phyloP scores from a whole-genome alignment of 2,888 invertebrate genomes.

The Cotesia congregata region DNA sequence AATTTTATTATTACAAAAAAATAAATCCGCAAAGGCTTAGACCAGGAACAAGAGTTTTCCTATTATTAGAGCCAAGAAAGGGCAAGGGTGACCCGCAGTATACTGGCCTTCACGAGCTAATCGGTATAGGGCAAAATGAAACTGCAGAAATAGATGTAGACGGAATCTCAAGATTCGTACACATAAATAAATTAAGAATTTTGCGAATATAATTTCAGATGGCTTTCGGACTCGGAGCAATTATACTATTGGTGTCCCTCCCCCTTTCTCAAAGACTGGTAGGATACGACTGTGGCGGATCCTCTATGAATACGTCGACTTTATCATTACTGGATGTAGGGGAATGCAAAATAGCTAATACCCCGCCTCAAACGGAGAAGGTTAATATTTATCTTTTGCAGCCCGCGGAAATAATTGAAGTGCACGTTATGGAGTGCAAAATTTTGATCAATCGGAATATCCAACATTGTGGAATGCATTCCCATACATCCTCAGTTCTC shows the following conservation, averaged over 20 bases:
- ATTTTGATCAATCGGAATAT: background rate
- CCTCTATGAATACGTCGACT: no score
- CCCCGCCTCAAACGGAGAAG: background rate
- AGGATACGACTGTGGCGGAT: no score
- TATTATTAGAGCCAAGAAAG: constrained; percentile 36
- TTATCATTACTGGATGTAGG: no score
- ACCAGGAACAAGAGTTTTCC: constrained; percentile 30
- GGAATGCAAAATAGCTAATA: background rate
- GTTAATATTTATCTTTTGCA: background rate
- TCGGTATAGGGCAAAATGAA: constrained; percentile 26
- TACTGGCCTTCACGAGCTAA: constrained; percentile 34
- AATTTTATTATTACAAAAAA: constrained; percentile 22
- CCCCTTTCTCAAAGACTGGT: no score
- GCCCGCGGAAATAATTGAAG: no score
- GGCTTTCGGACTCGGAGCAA: no score
- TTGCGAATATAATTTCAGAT: no score
- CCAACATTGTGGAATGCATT: background rate
- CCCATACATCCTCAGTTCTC: no score
- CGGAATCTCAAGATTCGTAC: no score
- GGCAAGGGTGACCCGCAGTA: constrained; percentile 41
- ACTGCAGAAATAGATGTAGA: no score
- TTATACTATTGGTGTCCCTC: no score
- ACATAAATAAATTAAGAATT: no score
- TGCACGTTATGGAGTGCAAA: background rate
- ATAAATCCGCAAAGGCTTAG: constrained; percentile 27